These are phyloP conservation scores for Scotopteryx bipunctaria DNA, from an alignment of 2,888 invertebrate species.

Conservation along the genomic window DNA sequence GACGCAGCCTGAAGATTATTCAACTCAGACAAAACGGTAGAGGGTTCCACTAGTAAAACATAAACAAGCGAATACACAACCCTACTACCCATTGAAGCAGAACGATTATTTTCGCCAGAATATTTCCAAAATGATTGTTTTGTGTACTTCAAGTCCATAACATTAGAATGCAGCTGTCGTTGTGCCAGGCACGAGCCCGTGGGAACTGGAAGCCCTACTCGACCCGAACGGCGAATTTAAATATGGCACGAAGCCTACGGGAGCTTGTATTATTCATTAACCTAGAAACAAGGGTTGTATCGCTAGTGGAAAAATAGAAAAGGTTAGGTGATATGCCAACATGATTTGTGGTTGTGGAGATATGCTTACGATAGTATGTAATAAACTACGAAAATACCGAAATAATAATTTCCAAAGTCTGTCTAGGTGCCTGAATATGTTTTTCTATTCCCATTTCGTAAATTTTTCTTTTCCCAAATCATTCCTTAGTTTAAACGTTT, in stretches of 20 bases:
- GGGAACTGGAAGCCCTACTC: constrained; percentile 49
- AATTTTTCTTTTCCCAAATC: too few relatives aligned
- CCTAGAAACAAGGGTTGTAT: constrained; percentile 18
- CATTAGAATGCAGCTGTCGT: constrained; percentile 35
- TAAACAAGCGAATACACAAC: constrained; percentile 5
- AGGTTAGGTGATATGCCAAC: neutral
- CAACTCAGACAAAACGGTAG: too few relatives aligned
- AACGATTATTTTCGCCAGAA: constrained; percentile 9
- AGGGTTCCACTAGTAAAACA: neutral
- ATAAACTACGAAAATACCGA: too few relatives aligned
- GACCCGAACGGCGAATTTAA: constrained; percentile 40
- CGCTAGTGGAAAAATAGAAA: constrained; percentile 7
- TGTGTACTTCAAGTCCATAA: constrained; percentile 4
- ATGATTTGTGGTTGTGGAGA: neutral
- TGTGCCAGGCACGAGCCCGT: constrained; percentile 48
- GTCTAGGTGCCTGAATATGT: too few relatives aligned
- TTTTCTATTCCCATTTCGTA: too few relatives aligned
- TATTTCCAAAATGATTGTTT: constrained; percentile 6
- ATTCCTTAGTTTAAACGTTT: too few relatives aligned
- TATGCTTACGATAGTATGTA: too few relatives aligned
- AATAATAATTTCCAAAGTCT: too few relatives aligned
- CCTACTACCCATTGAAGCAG: constrained; percentile 3
- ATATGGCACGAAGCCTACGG: constrained; percentile 45
- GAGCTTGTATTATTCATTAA: constrained; percentile 28
- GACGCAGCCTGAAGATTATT: too few relatives aligned